Evolutionary conservation across 53 echinoderm and acorn worm genomes (phyloP), one percentile per base, ranked within the genome.

Genomic region (Henricia sp.): DNA sequence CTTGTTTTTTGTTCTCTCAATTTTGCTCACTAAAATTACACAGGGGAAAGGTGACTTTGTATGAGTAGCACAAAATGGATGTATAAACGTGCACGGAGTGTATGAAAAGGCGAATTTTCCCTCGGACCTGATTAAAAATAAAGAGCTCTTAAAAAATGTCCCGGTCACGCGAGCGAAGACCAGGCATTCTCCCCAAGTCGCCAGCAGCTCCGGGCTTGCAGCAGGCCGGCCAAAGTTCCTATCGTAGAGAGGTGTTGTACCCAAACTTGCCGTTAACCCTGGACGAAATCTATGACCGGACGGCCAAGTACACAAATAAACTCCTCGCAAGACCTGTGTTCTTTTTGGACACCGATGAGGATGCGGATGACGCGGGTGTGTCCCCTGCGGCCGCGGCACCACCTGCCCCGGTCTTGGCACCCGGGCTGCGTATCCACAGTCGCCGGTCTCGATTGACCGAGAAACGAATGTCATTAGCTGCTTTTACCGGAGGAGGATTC

Each of bases 281-380:
- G 73, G 96, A 96, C 23, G 96, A 96, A 66, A 83, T 96, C 25
- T 96, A 96, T 68, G 96, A 96, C 68, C 87, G 96, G 21, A 86
- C 96, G 16, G 68, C 91, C 8, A 73, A 82, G 24, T 90, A 83
- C 83, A 93, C 93, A 43, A 42, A 88, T 59, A 93, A 88, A 48
- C 23, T 93, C 11, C 55, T 96, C 5, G 75, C 82, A 0, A 83
- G 96, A 19, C 93, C 91, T 5, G 80, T 96, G 32, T 89, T 93
- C 68, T 87, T 53, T 20, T 52, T 62, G 9, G 86, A 82, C 19
- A 72, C 50, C 33, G 93, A 87, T 50, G 88, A 90, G 2, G 74
- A 23, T 13, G 60, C 42, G 1, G 80, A 70, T 1, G 17, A 35
- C 29, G 43, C 33, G 39, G 37, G 67, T 3, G 30, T 36, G 38